Evolutionary conservation across 1,140 invertebrate genomes (phyloP), one percentile per base, ranked within the genome.

Genomic region (Maconellicoccus hirsutus): DNA sequence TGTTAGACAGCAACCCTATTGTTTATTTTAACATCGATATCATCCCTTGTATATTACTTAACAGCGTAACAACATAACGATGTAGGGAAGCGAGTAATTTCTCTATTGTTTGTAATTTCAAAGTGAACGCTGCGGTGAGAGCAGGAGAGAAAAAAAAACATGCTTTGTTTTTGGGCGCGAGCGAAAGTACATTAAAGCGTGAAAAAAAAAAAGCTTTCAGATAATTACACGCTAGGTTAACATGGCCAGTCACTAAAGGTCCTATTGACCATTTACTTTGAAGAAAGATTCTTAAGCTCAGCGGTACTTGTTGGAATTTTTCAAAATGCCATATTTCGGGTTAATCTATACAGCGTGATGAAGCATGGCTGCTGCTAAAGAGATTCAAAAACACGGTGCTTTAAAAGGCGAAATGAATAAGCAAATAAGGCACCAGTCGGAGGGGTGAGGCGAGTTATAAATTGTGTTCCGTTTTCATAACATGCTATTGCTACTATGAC

Each of bases 381-480:
- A 52, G 42, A 19, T 52, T 6, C 6, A 4, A 52, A 52, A 52
- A 52, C 42, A 52, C 29, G 29, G 16, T 52, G 42, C 12, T 52
- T 16, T 52, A 52, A 33, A 52, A 16, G 42, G 42, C n/a, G n/a
- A 66, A 66, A 66, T 66, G 61, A 66, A 26, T 66, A 66, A 66
- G 61, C 61, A 66, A 66, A 66, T 66, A 66, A 23, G 21, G 52
- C 16, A 59, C 6, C 4, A 22, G 21, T 19, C 4, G 21, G 52
- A 16, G 52, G 16, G 16, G 29, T 19, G 21, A 66, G 61, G 21
- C 19, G 61, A 66, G 61, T 66, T 66, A 66, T 66, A 66, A 66
- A 66, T 66, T 66, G 61, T 66, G 61, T 66, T 66, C 25, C 61
- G 61, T 66, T 66, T 59, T 66, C 61, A 66, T 66, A 66, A 66